These are phyloP conservation scores for Enhydra lutris DNA, from an alignment of 2,113 vertebrate species.

Conservation along the genomic window DNA sequence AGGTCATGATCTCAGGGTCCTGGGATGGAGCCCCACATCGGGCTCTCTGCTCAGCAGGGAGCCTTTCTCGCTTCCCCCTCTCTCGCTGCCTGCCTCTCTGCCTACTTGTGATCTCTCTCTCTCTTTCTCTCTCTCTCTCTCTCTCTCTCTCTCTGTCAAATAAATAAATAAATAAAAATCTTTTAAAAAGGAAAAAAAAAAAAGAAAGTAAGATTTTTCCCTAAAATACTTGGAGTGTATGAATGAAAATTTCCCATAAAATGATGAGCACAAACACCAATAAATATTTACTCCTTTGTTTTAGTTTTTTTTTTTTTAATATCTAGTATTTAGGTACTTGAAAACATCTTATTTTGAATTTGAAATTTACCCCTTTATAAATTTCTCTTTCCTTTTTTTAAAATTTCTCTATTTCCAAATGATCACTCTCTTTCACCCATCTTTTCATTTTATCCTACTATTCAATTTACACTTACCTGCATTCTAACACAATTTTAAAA, in stretches of 20 bases:
- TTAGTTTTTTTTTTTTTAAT: neutral
- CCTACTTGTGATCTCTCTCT: no score
- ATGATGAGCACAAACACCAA: neutral
- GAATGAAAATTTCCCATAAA: neutral
- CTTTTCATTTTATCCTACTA: neutral
- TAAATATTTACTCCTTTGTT: neutral
- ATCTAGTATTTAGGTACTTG: neutral
- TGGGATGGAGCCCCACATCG: no score
- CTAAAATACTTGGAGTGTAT: neutral
- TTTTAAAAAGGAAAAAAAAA: no score
- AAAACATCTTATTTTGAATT: neutral
- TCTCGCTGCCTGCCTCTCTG: no score
- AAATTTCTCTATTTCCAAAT: neutral
- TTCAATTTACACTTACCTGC: neutral
- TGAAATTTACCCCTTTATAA: neutral
- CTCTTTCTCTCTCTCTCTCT: no score
- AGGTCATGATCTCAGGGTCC: no score
- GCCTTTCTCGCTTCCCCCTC: no score
- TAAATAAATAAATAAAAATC: no score
- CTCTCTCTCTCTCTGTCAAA: no score
- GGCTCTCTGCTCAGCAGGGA: no score
- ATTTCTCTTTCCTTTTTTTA: neutral
- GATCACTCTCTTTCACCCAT: neutral
- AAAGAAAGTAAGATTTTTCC: neutral
- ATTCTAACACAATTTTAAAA: slow-evolving; percentile 9